phyloP scores from a whole-genome alignment of 2,113 vertebrate species.

The Clarias gariepinus region DNA sequence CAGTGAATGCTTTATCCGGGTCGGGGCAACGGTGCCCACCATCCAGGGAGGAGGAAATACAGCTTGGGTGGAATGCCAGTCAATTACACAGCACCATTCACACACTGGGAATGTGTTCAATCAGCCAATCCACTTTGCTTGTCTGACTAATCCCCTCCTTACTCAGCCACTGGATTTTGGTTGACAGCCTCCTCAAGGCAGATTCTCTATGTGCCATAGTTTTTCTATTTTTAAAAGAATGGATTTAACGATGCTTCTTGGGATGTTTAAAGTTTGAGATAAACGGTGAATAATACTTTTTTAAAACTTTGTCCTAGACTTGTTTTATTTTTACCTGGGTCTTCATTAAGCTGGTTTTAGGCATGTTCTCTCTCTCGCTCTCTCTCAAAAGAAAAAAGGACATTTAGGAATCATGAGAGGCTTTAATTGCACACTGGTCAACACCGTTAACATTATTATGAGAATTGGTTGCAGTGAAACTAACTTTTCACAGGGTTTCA shows the following conservation, averaged over 20 bases:
- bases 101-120: neutral
- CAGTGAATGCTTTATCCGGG: neutral
- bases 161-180: neutral
- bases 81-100: neutral
- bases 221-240: neutral
- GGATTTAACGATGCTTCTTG: neutral
- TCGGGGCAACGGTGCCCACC: neutral
- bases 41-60: neutral
- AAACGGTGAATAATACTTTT: neutral
- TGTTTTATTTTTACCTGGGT: neutral
- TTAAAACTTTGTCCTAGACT: neutral
- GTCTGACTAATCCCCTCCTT: slow-evolving; percentile 3
- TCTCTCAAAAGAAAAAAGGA: neutral
- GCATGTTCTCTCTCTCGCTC: neutral
- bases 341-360: neutral
- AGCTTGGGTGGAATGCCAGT: neutral
- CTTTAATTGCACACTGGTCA: neutral
- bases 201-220: neutral
- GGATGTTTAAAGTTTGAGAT: neutral
- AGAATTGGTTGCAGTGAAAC: neutral
- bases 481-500: neutral
- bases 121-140: neutral
- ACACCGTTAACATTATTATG: neutral
- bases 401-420: neutral
- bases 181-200: neutral